Conservation (phyloP, 2,113 vertebrate genomes). For the Sakesphorus luctuosus region DNA sequence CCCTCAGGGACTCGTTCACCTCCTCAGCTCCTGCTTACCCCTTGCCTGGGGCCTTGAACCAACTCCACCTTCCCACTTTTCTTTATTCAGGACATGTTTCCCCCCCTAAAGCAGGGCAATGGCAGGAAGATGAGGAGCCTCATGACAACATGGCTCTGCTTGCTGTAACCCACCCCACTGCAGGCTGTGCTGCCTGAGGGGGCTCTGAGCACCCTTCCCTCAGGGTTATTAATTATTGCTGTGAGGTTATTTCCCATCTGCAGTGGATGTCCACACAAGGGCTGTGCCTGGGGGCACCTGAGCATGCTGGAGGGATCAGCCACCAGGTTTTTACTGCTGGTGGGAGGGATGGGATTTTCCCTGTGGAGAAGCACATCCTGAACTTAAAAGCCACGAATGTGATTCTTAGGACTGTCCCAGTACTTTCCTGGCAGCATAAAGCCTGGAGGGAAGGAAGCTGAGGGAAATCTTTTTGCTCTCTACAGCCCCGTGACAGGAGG, state of each 20-base stretch:
- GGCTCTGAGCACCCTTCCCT: background rate
- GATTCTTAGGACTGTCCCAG: background rate
- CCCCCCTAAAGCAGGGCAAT: background rate
- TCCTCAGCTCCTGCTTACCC: background rate
- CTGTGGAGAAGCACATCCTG: background rate
- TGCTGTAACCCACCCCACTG: fast-evolving
- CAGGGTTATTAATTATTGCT: background rate
- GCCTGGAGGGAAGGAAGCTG: background rate
- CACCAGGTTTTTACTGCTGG: background rate
- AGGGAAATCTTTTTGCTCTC: background rate
- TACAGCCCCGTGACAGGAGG: background rate
- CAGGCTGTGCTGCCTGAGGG: background rate
- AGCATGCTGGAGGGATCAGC: fast-evolving
- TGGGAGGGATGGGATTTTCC: background rate
- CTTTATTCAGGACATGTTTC: background rate
- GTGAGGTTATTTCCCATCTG: background rate
- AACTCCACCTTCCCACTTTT: background rate
- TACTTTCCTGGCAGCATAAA: background rate
- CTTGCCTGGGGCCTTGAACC: fast-evolving
- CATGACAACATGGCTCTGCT: background rate
- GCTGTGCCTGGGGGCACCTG: background rate
- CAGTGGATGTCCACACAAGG: background rate
- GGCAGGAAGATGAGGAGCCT: fast-evolving
- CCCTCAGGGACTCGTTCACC: background rate
- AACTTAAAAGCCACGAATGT: background rate